Evolutionary conservation across 1,140 invertebrate genomes (phyloP), one percentile per base, ranked within the genome.

Genomic region (Drosophila baimaii): DNA sequence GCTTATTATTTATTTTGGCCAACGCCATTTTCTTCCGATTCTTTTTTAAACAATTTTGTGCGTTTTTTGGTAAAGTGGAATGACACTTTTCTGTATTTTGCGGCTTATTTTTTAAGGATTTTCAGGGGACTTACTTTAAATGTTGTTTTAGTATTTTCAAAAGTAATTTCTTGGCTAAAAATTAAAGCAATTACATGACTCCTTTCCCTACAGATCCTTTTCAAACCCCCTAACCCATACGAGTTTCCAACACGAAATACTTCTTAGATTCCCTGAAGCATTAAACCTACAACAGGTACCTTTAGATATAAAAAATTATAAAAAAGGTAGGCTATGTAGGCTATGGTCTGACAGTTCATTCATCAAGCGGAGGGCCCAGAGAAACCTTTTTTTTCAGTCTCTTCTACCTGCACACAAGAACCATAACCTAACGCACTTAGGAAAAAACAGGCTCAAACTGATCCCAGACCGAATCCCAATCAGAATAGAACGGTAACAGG

Each of bases 361-460:
- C 75, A 70, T 77, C 65, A 77, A 43, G 5, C 17, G 12, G n/a
- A n/a, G 43, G 23, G 19, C 13, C 31, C 9, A 21, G 15, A 51
- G 27, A 65, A 55, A 58, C 49, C 64, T 51, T 73, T 70, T 72
- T 70, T 59, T 44, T 17, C n/a, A 33, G 13, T 21, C 25, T 49
- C 6, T 49, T 56, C 52, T 71, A 71, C 68, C 68, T 71, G 68
- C 65, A n/a, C 41, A 25, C 27, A 47, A 47, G 35, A 69, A 78
- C 76, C 76, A 78, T 78, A 78, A 78, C 76, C 74, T 78, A 64
- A 77, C 74, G 65, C 75, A 78, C 75, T 70, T 56, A 13, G n/a
- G 25, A 56, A 3, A 27, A 51, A 49, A 57, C 47, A 54, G 47
- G 47, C 57, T 73, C 39, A 8, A 63, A 33, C 25, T 31, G 47